Percentiles rank a stretch among this genome's conserved stretches.
phyloP scores from a whole-genome alignment of 2,888 invertebrate genomes.

The Syrista parreyssii region DNA sequence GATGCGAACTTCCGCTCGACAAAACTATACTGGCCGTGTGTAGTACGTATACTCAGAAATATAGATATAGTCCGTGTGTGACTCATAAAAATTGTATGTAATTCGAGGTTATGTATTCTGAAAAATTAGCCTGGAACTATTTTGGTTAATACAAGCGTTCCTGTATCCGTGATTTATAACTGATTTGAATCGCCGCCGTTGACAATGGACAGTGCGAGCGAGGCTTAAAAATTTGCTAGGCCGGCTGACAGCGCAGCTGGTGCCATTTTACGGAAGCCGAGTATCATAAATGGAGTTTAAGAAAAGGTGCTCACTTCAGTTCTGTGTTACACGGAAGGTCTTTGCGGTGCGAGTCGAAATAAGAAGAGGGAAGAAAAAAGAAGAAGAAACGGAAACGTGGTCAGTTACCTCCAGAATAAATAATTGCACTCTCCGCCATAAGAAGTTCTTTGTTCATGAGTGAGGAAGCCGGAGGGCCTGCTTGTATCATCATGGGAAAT shows the following conservation, averaged over 20 bases:
- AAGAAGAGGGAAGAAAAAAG: not conserved
- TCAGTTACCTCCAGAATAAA: slow-evolving; percentile 48
- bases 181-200: not conserved
- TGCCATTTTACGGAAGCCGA: not conserved
- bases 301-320: not conserved
- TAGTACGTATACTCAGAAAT: not conserved
- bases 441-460: slow-evolving; percentile 8
- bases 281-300: not conserved
- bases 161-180: not conserved
- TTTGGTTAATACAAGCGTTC: no score
- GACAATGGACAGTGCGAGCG: not conserved
- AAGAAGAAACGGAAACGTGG: slow-evolving; percentile 46
- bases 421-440: slow-evolving; percentile 32
- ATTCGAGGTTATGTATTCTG: not conserved
- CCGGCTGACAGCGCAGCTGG: not conserved
- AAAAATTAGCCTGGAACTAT: not conserved
- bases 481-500: not conserved
- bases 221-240: not conserved
- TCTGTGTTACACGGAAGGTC: not conserved
- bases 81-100: not conserved
- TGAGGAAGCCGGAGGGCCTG: not conserved
- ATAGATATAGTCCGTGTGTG: not conserved
- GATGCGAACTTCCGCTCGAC: slow-evolving; percentile 36
- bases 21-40: slow-evolving; percentile 16
- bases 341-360: not conserved